Percentiles rank a stretch among this genome's conserved stretches.
Evolutionary conservation across 2,797 vertebrate species (phyloP).

Genomic region (Prunella strophiata): DNA sequence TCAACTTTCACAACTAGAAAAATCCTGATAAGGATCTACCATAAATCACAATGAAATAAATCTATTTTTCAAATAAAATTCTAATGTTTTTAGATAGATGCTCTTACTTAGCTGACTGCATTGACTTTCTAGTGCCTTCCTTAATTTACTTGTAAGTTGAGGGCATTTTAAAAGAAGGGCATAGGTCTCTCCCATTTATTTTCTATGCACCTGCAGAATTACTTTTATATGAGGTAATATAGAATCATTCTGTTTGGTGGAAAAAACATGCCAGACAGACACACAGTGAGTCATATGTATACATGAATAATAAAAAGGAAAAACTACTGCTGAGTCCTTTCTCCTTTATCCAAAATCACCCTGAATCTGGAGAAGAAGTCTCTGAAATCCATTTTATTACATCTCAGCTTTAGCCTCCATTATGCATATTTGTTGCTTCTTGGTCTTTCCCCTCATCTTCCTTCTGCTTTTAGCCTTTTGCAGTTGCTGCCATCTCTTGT

Average conservation of each 20-base stretch:
- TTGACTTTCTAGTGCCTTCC: not conserved
- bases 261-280: not conserved
- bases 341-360: not conserved
- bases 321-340: not conserved
- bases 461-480: not conserved
- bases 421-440: not conserved
- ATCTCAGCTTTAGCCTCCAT: not conserved
- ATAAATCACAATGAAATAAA: not conserved
- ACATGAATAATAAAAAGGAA: not conserved
- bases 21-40: not conserved
- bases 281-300: not conserved
- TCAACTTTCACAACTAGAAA: not conserved
- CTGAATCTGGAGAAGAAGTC: not conserved
- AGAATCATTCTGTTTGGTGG: not conserved
- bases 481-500: not conserved
- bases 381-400: not conserved
- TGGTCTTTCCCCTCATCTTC: not conserved
- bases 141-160: not conserved
- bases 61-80: not conserved
- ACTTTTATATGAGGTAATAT: not conserved
- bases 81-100: not conserved
- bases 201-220: not conserved
- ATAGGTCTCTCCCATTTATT: not conserved
- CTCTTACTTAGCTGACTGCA: not conserved
- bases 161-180: not conserved